phyloP scores from a whole-genome alignment of 2,888 invertebrate genomes.

The Microctonus aethiopoides region DNA sequence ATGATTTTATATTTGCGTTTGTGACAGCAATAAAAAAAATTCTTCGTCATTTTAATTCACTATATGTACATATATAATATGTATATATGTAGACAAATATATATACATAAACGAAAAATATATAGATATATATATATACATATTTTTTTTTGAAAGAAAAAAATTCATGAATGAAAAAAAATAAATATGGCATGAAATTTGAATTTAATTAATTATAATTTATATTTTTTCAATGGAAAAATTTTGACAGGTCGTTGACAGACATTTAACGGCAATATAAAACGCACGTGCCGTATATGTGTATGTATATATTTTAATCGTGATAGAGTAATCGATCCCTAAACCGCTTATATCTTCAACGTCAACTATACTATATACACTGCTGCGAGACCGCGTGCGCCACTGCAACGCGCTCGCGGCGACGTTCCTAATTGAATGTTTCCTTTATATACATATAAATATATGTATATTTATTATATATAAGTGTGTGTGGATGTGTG shows the following conservation, averaged over 20 bases:
- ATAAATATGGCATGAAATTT: too few relatives aligned
- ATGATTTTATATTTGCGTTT: background rate
- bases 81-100: too few relatives aligned
- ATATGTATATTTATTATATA: background rate
- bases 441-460: conserved; percentile 3
- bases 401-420: conserved; percentile 21
- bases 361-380: background rate
- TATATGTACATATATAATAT: too few relatives aligned
- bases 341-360: background rate
- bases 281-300: conserved; percentile 24
- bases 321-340: conserved; percentile 12
- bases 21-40: background rate
- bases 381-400: background rate
- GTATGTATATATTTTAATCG: background rate
- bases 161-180: background rate
- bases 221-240: background rate
- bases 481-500: background rate
- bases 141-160: too few relatives aligned
- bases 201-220: too few relatives aligned
- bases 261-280: background rate
- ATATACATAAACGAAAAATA: too few relatives aligned
- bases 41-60: background rate
- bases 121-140: too few relatives aligned
- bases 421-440: conserved; percentile 41
- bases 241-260: background rate